Evolutionary conservation across 1,140 invertebrate genomes (phyloP), one percentile per base, ranked within the genome.

Genomic region (Eurosta solidaginis): DNA sequence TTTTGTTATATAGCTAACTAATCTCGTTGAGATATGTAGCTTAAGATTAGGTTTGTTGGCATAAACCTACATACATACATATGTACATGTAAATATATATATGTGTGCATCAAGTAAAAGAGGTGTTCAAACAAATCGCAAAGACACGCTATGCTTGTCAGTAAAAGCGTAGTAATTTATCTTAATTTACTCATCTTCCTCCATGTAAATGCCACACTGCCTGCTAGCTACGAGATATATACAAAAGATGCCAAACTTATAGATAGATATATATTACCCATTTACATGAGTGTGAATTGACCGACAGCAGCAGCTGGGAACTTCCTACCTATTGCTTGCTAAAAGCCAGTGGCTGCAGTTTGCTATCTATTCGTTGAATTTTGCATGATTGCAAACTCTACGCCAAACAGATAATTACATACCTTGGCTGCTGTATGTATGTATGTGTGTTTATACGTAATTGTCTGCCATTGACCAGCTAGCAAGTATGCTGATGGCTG

Each of bases 121-220:
- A 36, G 59, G 2, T 40, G 3, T 17, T 9, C 33, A 33, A 14
- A 68, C n/a, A 12, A 40, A 68, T 6, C 33, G 20, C 42, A 36
- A 44, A 74, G 73, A 47, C 42, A 47, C 44, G 44, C 73, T 44
- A 47, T 6, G 73, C 25, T 42, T 74, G 73, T 74, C 73, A 68
- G 59, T 68, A 33, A 29, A 74, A 74, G 45, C 44, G 44, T 74
- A 47, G 73, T 74, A 74, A 74, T 74, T 74, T 74, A 74, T 74
- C 73, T 74, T 74, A 74, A 74, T 74, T 74, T 47, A 74, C 40
- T 74, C 40, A 74, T 74, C 73, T 74, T 44, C 73, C 45, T 44
- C 40, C 44, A 47, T 20, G 44, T 74, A 45, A 74, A 47, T 45
- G 73, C 73, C 73, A 47, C n/a, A n/a, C 44, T 74, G 73, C 20